Base-by-base conservation (phyloP, 2,888 invertebrate genomes). In the Podotricha telesiphe region DNA sequence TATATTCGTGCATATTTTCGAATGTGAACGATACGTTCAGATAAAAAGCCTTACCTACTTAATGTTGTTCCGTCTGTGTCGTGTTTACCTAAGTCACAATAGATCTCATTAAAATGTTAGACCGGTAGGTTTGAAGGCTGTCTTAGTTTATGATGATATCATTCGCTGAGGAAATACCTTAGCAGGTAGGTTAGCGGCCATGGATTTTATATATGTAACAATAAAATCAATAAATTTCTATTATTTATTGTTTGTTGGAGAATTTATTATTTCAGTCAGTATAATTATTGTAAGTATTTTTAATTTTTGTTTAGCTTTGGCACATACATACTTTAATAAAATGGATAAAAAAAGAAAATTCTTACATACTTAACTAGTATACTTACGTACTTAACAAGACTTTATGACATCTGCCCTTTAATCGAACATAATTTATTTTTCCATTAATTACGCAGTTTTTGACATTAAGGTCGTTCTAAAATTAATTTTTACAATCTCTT, bases 101-200 rank as follows among this genome's bases (percentile, higher is more conserved):
- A 72, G 73, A 73, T 72, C 74, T 75, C 75, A 77, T 78, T 78
- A 73, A 73, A 76, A 76, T 78, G 73, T 73, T 73, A 69, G 75
- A 75, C 68, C 68, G 70, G 74, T 75, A 69, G 70, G 71, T 71
- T 63, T 70, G 77, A 78, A 79, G 78, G 78, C 71, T 78, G 74
- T 69, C 69, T 65, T 66, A 62, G 75, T 76, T 77, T 74, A 76
- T 77, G 76, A 77, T 78, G 79, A 79, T 77, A 76, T 78, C 78
- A 79, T 73, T 76, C 70, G 70, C 73, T 65, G 71, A 74, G 77
- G 74, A 76, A 78, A 78, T 72, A 71, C 67, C 69, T 74, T 70
- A 72, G 69, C 70, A 70, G 67, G 72, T 67, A 73, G 68, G 69
- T 69, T 73, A 69, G 67, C 59, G 73, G 34, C 71, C 71, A 68